Base-by-base conservation (phyloP, 2,888 invertebrate species). In the Thelaira solivaga region DNA sequence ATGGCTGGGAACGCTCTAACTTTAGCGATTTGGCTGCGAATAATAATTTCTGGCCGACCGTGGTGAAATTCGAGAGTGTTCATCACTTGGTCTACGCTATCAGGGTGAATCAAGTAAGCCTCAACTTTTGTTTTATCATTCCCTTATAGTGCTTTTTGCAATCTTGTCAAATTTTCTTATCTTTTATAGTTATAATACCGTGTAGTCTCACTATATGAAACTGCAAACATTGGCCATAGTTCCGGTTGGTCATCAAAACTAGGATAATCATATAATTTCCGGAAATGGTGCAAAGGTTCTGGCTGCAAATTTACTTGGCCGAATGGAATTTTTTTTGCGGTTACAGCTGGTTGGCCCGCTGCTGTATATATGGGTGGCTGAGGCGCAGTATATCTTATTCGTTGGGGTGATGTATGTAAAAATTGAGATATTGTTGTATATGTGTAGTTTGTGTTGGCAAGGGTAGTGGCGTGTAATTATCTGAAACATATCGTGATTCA, bases 141-240 rank as follows among this genome's bases (percentile, higher is more conserved):
- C 8, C 76, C 76, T 41, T 69, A 71, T 31, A 31, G 11, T 6
- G 31, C 31, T 1, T 73, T 80, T 80, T 49, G 79, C 73, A 31
- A 8, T 1, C 76, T 49, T 11, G 59, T 36, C 10, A 76, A 39
- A 69, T 80, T 80, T 47, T 81, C 76, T 1, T 68, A 43, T 22
- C 73, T 61, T 3, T 69, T 61, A 45, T 78, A 80, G 4, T 47
- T 41, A 24, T 67, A 77, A 11, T 29, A 39, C 4, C 22, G 43
- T 5, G 76, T 64, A 2, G 78, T 75, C 24, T 79, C 53, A 1
- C 22, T 5, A 1, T 18, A 53, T 6, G 53, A 34, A 2, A 34
- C 34, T 3, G 53, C 16, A 43, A 81, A 81, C 69, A 80, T 72
- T 8, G 80, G 81, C 75, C 80, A 80, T 69, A 80, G 67, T 43